These are phyloP conservation scores for Cathartes aura DNA, from an alignment of 2,113 vertebrate species.

Conservation along the genomic window DNA sequence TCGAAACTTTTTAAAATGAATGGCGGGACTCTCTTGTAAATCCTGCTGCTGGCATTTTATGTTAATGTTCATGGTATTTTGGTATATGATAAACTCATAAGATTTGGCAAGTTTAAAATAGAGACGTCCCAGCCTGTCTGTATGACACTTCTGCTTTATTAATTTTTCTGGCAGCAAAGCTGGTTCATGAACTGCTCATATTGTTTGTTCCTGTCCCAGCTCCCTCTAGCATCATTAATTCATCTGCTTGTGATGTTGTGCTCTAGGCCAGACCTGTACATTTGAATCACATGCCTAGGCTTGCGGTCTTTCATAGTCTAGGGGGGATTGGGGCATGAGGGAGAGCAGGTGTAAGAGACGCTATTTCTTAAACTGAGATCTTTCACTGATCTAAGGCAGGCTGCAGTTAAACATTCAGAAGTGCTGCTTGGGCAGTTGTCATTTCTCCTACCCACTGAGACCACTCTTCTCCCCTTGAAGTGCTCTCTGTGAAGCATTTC, in stretches of 20 bases:
- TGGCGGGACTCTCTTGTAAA: not conserved
- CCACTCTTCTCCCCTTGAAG: not conserved
- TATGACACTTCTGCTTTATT: not conserved
- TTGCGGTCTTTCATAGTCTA: not conserved
- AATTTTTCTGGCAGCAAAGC: not conserved
- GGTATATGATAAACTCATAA: not conserved
- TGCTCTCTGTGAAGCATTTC: not conserved
- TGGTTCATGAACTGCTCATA: not conserved
- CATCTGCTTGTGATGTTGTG: not conserved
- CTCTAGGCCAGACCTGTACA: fast-evolving
- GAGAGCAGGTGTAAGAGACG: not conserved
- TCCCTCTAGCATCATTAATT: not conserved
- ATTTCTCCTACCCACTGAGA: not conserved
- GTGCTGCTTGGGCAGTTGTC: not conserved
- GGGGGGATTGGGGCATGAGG: fast-evolving
- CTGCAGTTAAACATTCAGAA: not conserved
- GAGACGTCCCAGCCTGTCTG: not conserved
- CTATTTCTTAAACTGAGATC: not conserved
- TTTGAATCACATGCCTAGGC: not conserved
- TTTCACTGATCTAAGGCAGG: not conserved
- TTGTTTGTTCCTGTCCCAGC: not conserved
- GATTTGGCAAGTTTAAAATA: not conserved
- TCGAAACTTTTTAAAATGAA: not conserved
- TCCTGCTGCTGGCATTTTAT: not conserved
- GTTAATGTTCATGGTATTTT: not conserved